Conservation (phyloP, 2,113 vertebrate species). For the Hepsetus odoe region DNA sequence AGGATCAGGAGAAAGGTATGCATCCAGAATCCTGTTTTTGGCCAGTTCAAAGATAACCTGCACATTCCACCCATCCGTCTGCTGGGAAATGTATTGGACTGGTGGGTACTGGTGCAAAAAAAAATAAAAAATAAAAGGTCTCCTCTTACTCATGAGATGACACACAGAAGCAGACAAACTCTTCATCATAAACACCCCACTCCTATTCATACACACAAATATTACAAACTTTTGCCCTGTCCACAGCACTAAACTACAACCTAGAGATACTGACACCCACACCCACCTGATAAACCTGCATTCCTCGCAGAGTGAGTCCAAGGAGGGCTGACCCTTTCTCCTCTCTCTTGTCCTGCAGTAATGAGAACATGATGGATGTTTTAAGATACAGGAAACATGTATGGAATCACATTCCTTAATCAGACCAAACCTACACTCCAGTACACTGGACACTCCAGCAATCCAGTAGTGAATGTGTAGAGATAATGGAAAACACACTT, state of each 20-base stretch:
- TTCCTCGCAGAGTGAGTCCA: conserved; percentile 87
- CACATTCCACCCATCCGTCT: conserved; percentile 72
- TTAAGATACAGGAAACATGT: conserved; percentile 50
- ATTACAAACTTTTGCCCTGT: not conserved
- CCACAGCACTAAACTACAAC: conserved; percentile 35
- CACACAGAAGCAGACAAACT: conserved; percentile 13
- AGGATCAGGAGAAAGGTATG: conserved; percentile 63
- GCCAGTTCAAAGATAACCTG: conserved; percentile 60
- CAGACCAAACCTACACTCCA: not conserved
- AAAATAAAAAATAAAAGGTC: conserved; percentile 7
- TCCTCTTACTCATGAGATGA: conserved; percentile 49
- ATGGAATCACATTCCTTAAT: not conserved
- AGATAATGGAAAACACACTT: too few relatives aligned
- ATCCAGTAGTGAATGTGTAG: too few relatives aligned
- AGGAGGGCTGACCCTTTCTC: conserved; percentile 82
- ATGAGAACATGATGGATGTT: conserved; percentile 61
- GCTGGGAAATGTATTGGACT: conserved; percentile 54
- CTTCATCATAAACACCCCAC: not conserved
- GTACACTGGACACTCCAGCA: too few relatives aligned
- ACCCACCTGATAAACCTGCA: conserved; percentile 91
- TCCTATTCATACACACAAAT: not conserved
- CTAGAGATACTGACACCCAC: not conserved
- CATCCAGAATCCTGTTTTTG: conserved; percentile 63
- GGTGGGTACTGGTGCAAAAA: conserved; percentile 16
- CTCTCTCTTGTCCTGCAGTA: conserved; percentile 86